A percentile compares a stretch with the other conserved stretches of the same genome.
Evolutionary conservation across 2,888 invertebrate species (phyloP).

Genomic region (Thera obeliscata): DNA sequence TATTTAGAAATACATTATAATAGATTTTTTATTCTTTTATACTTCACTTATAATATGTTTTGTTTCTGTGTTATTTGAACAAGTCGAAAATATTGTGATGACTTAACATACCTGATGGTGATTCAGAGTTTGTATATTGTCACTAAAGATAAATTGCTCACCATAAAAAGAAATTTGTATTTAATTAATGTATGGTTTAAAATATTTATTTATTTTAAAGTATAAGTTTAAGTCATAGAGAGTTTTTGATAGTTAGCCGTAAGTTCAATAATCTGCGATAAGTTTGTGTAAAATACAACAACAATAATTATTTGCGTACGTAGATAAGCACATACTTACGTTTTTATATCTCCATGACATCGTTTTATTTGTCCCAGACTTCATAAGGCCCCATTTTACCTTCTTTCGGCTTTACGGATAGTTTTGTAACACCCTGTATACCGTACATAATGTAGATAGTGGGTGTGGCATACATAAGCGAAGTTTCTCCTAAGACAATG

Average conservation of each 20-base stretch:
- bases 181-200: constrained; percentile 27
- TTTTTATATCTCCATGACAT: too few species aligned
- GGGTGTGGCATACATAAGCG: constrained; percentile 49
- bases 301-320: too few species aligned
- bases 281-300: too few species aligned
- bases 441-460: constrained; percentile 41
- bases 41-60: constrained; percentile 9
- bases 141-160: constrained; percentile 28
- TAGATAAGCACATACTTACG: too few species aligned
- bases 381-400: too few species aligned
- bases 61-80: constrained; percentile 20
- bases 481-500: constrained; percentile 56
- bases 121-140: constrained; percentile 24
- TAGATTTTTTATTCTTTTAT: constrained; percentile 26
- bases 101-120: constrained; percentile 17
- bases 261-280: too few species aligned
- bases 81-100: constrained; percentile 18
- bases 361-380: too few species aligned
- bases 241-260: too few species aligned
- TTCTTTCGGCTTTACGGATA: too few species aligned
- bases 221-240: too few species aligned
- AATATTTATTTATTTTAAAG: constrained; percentile 40
- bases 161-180: constrained; percentile 23
- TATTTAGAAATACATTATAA: constrained; percentile 13
- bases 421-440: constrained; percentile 14